Evolutionary conservation across 2,113 vertebrate species (phyloP), one percentile per base, ranked within the genome.

Genomic region (Holacanthus passer): DNA sequence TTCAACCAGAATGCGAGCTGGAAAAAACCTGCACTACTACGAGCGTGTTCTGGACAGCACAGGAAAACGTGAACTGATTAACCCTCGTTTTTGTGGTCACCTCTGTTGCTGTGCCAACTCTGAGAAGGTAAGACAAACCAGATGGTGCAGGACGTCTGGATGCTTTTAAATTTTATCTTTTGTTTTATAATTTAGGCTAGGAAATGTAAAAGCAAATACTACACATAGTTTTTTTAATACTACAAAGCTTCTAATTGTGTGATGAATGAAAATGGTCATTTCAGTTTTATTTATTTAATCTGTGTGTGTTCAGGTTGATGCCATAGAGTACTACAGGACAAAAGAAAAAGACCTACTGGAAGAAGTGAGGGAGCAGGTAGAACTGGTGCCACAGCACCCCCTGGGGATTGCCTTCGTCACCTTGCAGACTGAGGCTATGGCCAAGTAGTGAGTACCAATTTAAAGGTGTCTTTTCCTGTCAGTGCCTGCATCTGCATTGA

Each of bases 361-460:
- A 68, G 93, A 94, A 62, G 94, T 96, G 73, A 68, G 85, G 2
- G 90, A 85, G 73, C 93, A 98, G 74, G 92, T 94, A 22, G 64
- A 93, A 66, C 65, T 27, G 32, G 94, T 95, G 20, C 91, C 88
- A 71, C 72, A 90, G 67, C 89, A 86, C 58, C 94, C 97, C 0
- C 89, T 99, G 81, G 98, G 98, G 79, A 96, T 99, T 84, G 98
- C 97, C 67, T 99, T 99, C 13, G 95, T 99, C 88, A 98, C 97
- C 8, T 94, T 99, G 82, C 94, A 96, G 87, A 96, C 96, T 5
- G 96, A 97, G 73, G 94, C 95, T 43, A 99, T 97, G 97, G 97
- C 98, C 74, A 96, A 95, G 58, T 95, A 92, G 98, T 99, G 92
- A 97, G 97, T 96, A 70, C 17, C 22, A 14, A 9, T 47, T 66